Evolutionary conservation across 2,113 vertebrate genomes (phyloP), one percentile per base, ranked within the genome.

Genomic region (Gulo gulo): DNA sequence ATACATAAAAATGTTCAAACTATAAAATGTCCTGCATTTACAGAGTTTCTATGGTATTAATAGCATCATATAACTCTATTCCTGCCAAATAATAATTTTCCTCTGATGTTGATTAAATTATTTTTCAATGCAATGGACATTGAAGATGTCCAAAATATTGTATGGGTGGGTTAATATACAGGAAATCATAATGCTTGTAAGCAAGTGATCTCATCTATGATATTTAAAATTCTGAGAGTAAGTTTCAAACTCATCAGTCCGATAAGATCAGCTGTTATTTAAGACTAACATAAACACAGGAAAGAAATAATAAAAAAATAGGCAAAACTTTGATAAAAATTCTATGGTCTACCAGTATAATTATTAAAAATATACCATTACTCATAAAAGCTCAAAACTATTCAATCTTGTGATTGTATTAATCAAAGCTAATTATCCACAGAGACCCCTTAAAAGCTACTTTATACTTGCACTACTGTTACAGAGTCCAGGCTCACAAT

Each of bases 21-120:
- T 82, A 67, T 55, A 90, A 1, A 3, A 98, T 96, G 69, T 57
- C 23, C 71, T 71, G 74, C 29, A 24, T 97, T 97, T 91, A 87
- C 18, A 94, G 14, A 79, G 26, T 95, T 97, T 61, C 67, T 90
- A 78, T 96, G 20, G 94, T 93, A 94, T 52, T 59, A 95, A 92
- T n/a, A 82, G 9, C 4, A 89, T 29, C 31, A 90, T 55, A 81
- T 42, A 50, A 95, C 87, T 91, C 1, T 24, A 85, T 95, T 96
- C 36, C 95, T 98, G 29, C 52, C 69, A 93, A 97, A 92, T 86
- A 31, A 67, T 88, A 36, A 69, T 74, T 93, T 91, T 81, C 52
- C 31, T 71, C 20, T 81, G 13, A 76, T 74, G 23, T 16, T 81
- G 8, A 20, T 94, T 95, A 95, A 67, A 89, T 74, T 73, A 47